These are phyloP conservation scores for Zoanthus solanderi DNA, from an alignment of 92 coral and sea anemone species.

Conservation along the genomic window DNA sequence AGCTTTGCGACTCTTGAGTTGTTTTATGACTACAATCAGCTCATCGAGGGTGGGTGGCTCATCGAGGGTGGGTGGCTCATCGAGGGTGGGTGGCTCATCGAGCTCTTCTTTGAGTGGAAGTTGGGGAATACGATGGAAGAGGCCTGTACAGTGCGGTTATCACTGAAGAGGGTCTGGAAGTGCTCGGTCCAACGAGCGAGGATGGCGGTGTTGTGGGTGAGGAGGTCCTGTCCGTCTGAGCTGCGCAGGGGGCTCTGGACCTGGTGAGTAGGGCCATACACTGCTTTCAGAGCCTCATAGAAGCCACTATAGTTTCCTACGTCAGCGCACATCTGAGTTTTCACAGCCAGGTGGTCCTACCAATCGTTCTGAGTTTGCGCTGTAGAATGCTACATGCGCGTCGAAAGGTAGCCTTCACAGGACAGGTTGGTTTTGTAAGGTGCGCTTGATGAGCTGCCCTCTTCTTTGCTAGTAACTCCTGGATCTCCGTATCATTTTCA, in stretches of 20 bases:
- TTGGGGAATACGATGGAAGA: constrained; percentile 10
- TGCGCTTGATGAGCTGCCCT: constrained; percentile 27
- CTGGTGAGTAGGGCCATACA: constrained; percentile 24
- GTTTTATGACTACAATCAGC: no score
- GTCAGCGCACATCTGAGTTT: constrained; percentile 9
- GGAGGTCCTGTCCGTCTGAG: constrained; percentile 6
- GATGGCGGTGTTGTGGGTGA: background rate
- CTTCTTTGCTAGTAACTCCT: constrained; percentile 33
- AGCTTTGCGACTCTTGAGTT: no score
- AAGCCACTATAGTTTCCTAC: constrained; percentile 23
- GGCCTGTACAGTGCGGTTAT: constrained; percentile 26
- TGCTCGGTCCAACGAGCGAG: constrained; percentile 35
- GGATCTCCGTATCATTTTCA: constrained; percentile 12
- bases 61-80: constrained; percentile 14
- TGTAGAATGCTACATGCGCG: constrained; percentile 14
- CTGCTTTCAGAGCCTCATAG: constrained; percentile 29
- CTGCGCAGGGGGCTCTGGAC: background rate
- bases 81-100: constrained; percentile 17
- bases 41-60: background rate
- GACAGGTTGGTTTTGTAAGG: constrained; percentile 5
- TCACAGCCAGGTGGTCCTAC: constrained; percentile 1
- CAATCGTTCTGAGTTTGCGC: constrained; percentile 26
- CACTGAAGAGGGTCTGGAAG: constrained; percentile 39
- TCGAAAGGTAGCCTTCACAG: constrained; percentile 23
- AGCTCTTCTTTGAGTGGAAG: background rate